Base-by-base conservation (phyloP, 2,113 vertebrate genomes). In the Callipepla californica region DNA sequence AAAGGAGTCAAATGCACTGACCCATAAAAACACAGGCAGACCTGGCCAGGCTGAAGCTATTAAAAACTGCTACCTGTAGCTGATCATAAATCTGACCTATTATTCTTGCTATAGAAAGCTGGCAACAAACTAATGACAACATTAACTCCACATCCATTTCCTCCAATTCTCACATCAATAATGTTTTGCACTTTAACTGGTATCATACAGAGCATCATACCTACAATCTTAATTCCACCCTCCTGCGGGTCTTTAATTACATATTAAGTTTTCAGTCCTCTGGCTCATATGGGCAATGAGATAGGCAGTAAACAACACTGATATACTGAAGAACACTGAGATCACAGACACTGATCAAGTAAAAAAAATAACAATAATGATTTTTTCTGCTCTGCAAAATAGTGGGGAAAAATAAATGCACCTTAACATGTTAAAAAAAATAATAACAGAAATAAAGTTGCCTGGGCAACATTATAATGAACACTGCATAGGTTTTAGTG, bases 361-460 rank as follows among this genome's bases (percentile, higher is more conserved):
- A 87, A 68, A 6, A 80, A 82, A 70, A 40, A 40, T 40, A 40
- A 40, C 13, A 40, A 40, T 40, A 40, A 40, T 40, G 5, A 17
- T 14, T 38, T n/a, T 26, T 80, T 92, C 32, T 70, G 16, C 32
- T 81, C 13, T 17, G 59, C 51, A 28, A 25, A 14, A 55, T 20
- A 6, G 4, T 3, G n/a, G 16, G 28, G 25, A 55, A 68, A 89
- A 50, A 34, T 18, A 62, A n/a, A 6, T 7, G 34, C 48, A 59
- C 2, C 21, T 11, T 36, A 85, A 74, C 7, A 50, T 8, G 85
- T 7, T 13, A 89, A 76, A 21, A 40, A 40, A 40, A 40, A 40
- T 73, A 21, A 79, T 8, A 89, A 85, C 6, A 6, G n/a, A 92
- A 92, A 63, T 78, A 89, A 95, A 94, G 48, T 85, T 93, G 57